phyloP scores from a whole-genome alignment of 2,113 vertebrate species.

The Chunga burmeisteri region DNA sequence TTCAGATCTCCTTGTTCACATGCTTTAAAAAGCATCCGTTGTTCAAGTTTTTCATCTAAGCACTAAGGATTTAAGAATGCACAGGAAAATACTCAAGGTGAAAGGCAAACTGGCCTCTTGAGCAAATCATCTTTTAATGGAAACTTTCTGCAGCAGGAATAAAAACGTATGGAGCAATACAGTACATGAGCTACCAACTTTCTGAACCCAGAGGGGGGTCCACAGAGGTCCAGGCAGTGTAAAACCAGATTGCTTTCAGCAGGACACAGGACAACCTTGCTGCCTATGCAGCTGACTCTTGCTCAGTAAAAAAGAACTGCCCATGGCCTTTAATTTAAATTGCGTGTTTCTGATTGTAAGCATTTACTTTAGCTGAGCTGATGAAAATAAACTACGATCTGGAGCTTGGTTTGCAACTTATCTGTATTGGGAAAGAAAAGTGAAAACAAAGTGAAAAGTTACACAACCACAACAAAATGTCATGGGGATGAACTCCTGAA shows the following conservation, averaged over 20 bases:
- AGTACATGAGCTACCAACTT: not conserved
- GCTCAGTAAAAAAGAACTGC: not conserved
- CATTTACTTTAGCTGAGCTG: not conserved
- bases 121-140: not conserved
- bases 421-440: not conserved
- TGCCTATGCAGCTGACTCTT: not conserved
- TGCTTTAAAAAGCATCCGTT: not conserved
- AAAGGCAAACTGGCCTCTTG: not conserved
- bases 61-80: not conserved
- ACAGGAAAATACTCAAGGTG: not conserved
- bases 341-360: not conserved
- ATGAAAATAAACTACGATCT: not conserved
- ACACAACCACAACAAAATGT: not conserved
- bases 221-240: not conserved
- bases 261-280: not conserved
- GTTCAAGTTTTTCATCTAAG: not conserved
- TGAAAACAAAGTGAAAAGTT: not conserved
- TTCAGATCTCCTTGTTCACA: not conserved
- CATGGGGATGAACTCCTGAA: not conserved
- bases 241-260: not conserved
- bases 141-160: not conserved
- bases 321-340: not conserved
- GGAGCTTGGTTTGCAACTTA: not conserved
- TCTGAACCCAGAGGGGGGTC: not conserved
- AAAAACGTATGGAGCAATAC: not conserved